Evolutionary conservation across 2,888 invertebrate genomes (phyloP).

Genomic region (Brenthis ino): DNA sequence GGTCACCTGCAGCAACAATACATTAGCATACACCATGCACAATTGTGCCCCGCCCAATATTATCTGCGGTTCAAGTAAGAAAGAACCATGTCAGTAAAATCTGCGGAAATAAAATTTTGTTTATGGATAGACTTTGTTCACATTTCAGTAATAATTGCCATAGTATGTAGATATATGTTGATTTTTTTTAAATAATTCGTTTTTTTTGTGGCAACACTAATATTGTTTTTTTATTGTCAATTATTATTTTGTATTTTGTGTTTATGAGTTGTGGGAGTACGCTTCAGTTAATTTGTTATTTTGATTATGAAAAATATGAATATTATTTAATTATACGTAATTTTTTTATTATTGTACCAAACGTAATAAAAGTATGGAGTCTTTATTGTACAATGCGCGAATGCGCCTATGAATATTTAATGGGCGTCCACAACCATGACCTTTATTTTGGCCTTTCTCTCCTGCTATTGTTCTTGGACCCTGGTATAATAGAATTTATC

Average conservation of each 20-base stretch:
- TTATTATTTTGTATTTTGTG: no score
- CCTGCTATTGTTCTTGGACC: constrained; percentile 62
- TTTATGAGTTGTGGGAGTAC: no score
- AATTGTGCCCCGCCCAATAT: constrained; percentile 41
- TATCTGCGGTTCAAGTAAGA: constrained; percentile 33
- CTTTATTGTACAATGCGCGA: constrained; percentile 66
- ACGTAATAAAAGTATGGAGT: constrained; percentile 54
- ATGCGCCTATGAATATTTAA: constrained; percentile 74
- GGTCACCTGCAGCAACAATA: constrained; percentile 56
- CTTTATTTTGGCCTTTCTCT: constrained; percentile 70
- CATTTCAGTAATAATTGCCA: no score
- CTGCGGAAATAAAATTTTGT: neutral
- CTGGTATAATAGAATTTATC: constrained; percentile 53
- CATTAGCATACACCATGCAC: constrained; percentile 74
- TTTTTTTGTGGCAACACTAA: no score
- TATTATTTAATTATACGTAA: neutral
- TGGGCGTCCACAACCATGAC: constrained; percentile 65
- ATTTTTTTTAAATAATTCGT: no score
- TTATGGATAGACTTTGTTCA: no score
- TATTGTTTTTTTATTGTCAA: no score
- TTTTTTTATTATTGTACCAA: constrained; percentile 46
- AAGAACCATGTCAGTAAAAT: neutral
- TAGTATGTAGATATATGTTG: no score
- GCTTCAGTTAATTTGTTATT: neutral
- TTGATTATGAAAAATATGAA: neutral